Base-by-base conservation (phyloP, 92 coral and sea anemone species). In the Porites rus region DNA sequence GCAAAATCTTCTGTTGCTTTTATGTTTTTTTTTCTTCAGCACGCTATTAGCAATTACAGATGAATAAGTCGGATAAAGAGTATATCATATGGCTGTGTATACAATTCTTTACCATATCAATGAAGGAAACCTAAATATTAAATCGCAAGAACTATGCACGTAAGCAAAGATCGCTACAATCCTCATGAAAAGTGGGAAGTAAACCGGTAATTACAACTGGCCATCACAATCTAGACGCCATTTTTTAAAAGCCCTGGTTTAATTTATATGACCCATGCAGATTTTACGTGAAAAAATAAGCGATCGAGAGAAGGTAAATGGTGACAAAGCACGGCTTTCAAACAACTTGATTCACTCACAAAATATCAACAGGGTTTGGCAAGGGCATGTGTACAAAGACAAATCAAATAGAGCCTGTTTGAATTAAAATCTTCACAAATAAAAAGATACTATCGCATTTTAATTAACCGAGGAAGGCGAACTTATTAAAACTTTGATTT, bases 31-130 rank as follows among this genome's bases (percentile, higher is more conserved):
- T 69, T n/a, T 52, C n/a, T 24, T 21, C 17, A 16, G 63, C 60
- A 59, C 59, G 17, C 18, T 25, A 76, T 59, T 59, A 76, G 72
- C 72, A 46, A 64, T 78, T 78, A 76, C 67, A 78, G 6, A 78
- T 21, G 61, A 78, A 64, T 63, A 65, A 28, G 31, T 64, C 58
- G 19, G 22, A 78, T 78, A 78, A 19, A 18, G 72, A 59, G 22
- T n/a, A 19, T 51, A 79, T 79, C 65, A 51, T 79, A 66, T 67
- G 64, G 52, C 58, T 51, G 74, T 66, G 61, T 46, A 67, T 51
- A 51, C 75, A 79, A 51, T 79, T n/a, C 51, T 79, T 67, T 66
- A 64, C 17, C 12, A 25, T 51, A 17, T 65, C 63, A 79, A 50
- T 20, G 21, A 64, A 67, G 31, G n/a, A 79, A 66, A 51, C 43